These are phyloP conservation scores for Hypanus sabinus DNA, from an alignment of 2,113 vertebrate genomes.

Conservation along the genomic window DNA sequence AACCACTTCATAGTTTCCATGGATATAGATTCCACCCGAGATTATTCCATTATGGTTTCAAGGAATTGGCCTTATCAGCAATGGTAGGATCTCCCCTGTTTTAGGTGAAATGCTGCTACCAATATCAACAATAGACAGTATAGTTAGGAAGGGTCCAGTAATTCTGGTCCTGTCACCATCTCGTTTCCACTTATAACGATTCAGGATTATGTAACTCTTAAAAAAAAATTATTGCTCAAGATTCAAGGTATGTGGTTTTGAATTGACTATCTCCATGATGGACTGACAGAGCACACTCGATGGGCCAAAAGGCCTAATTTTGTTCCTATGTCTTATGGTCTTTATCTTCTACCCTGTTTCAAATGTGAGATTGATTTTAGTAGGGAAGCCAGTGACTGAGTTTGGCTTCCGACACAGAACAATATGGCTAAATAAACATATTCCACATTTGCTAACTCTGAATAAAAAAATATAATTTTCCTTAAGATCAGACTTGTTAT, in stretches of 20 bases:
- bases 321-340: too few species aligned
- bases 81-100: neutral
- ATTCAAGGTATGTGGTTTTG: neutral
- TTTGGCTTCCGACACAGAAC: too few species aligned
- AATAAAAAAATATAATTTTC: neutral
- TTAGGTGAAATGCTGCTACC: neutral
- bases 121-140: neutral
- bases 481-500: neutral
- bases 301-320: too few species aligned
- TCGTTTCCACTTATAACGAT: neutral
- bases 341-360: too few species aligned
- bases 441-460: neutral
- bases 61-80: neutral
- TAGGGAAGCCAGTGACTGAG: too few species aligned
- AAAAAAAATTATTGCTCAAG: neutral
- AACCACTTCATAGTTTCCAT: neutral
- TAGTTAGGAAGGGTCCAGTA: too few species aligned
- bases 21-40: neutral
- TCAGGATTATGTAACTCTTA: neutral
- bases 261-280: neutral
- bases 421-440: neutral
- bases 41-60: neutral
- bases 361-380: too few species aligned
- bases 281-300: too few species aligned
- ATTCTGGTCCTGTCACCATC: neutral